Evolutionary conservation across 1,140 invertebrate species (phyloP).

Genomic region (Eufriesea mexicana): DNA sequence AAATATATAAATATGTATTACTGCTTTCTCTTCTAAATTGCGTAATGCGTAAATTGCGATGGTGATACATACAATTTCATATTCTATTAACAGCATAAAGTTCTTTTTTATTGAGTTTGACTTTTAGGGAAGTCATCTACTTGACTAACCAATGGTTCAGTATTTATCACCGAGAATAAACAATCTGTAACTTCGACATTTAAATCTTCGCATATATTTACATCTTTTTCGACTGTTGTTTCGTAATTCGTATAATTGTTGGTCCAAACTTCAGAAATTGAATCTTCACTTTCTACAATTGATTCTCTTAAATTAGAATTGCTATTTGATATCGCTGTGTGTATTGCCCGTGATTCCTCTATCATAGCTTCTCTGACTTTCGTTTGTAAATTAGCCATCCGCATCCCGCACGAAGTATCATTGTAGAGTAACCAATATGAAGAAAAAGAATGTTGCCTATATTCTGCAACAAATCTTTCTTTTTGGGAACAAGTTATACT

Average conservation of each 20-base stretch:
- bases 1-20: conserved; percentile 51
- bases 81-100: not conserved
- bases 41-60: conserved; percentile 40
- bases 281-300: conserved; percentile 37
- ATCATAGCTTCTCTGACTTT: not conserved
- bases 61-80: conserved; percentile 48
- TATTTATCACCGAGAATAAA: conserved; percentile 47
- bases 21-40: conserved; percentile 30
- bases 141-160: conserved; percentile 24
- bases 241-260: conserved; percentile 45
- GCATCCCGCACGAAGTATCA: conserved; percentile 63
- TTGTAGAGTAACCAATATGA: conserved; percentile 70
- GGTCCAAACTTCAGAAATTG: conserved; percentile 64
- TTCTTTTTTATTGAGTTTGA: conserved; percentile 13
- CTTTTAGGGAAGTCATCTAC: conserved; percentile 2
- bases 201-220: conserved; percentile 43
- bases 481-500: conserved; percentile 56
- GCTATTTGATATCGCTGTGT: not conserved
- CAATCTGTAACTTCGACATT: conserved; percentile 40
- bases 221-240: not conserved
- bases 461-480: conserved; percentile 61
- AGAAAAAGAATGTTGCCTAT: conserved; percentile 67
- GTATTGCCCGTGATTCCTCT: not conserved
- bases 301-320: conserved; percentile 38
- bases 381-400: conserved; percentile 57